These are phyloP conservation scores for Gallinago stenura DNA, from an alignment of 2,797 vertebrate genomes.

Conservation along the genomic window DNA sequence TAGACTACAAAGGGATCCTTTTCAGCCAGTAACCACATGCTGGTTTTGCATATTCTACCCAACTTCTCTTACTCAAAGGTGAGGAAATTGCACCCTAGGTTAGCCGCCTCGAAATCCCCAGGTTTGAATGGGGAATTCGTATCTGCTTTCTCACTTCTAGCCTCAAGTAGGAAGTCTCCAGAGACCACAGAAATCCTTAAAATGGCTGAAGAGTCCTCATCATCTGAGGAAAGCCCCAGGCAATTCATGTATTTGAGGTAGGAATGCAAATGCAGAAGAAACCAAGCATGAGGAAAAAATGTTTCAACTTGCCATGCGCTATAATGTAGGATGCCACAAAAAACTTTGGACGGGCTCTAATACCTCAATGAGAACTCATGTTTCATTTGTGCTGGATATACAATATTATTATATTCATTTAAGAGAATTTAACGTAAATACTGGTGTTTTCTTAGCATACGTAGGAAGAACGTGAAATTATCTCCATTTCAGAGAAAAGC, in stretches of 20 bases:
- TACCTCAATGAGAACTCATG: background rate
- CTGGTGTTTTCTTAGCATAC: background rate
- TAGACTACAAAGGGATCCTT: background rate
- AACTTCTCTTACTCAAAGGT: background rate
- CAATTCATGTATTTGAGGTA: background rate
- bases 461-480: background rate
- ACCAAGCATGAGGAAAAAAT: background rate
- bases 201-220: slow-evolving; percentile 24
- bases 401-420: background rate
- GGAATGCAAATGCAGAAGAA: slow-evolving; percentile 16
- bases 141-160: slow-evolving; percentile 7
- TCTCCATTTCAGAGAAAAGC: background rate
- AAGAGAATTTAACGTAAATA: background rate
- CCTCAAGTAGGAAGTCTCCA: background rate
- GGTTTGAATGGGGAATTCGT: background rate
- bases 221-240: background rate
- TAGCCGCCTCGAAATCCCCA: background rate
- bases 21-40: background rate
- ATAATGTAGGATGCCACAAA: background rate
- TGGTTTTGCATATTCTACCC: background rate
- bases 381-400: slow-evolving; percentile 1
- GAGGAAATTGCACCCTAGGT: background rate
- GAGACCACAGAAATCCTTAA: slow-evolving; percentile 43
- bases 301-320: slow-evolving; percentile 1
- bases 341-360: background rate